A percentile compares a stretch with the other conserved stretches of the same genome.
Conservation (phyloP, 1,140 invertebrate genomes). For the Zaprionus camerounensis region DNA sequence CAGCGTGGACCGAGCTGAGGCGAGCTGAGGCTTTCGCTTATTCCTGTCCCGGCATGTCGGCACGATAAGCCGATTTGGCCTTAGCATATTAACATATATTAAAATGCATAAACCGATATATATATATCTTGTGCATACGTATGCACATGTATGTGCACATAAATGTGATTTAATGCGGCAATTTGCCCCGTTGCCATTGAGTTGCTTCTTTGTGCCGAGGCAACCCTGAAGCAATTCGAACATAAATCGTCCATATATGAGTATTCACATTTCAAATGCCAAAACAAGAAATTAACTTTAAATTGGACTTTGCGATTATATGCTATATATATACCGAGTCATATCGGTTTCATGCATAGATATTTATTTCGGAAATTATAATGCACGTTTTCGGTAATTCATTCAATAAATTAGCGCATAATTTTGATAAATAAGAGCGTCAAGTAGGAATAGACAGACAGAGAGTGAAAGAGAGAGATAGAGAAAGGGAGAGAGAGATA, state of each 20-base stretch:
- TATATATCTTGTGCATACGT: not conserved
- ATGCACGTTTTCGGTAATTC: not conserved
- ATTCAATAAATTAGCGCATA: not conserved
- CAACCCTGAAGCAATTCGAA: not conserved
- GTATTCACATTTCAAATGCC: not conserved
- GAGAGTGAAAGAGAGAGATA: not conserved
- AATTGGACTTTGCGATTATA: not conserved
- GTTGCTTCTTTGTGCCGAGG: not conserved
- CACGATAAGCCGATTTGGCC: not conserved
- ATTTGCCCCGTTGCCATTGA: not conserved
- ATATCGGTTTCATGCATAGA: not conserved
- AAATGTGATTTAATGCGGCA: not conserved
- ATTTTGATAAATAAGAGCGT: not conserved
- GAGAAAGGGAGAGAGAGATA: not conserved
- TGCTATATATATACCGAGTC: not conserved
- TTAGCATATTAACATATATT: constrained; percentile 6
- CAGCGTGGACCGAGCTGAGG: not conserved
- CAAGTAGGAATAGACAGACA: not conserved
- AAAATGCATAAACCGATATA: not conserved
- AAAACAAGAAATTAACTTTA: not conserved
- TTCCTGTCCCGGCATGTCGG: not conserved
- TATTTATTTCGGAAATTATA: not conserved
- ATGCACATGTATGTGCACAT: not conserved
- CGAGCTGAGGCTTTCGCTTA: too few species aligned
- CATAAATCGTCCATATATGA: not conserved